These are phyloP conservation scores for Otolemur garnettii DNA, from an alignment of 2,113 vertebrate species.

Conservation along the genomic window DNA sequence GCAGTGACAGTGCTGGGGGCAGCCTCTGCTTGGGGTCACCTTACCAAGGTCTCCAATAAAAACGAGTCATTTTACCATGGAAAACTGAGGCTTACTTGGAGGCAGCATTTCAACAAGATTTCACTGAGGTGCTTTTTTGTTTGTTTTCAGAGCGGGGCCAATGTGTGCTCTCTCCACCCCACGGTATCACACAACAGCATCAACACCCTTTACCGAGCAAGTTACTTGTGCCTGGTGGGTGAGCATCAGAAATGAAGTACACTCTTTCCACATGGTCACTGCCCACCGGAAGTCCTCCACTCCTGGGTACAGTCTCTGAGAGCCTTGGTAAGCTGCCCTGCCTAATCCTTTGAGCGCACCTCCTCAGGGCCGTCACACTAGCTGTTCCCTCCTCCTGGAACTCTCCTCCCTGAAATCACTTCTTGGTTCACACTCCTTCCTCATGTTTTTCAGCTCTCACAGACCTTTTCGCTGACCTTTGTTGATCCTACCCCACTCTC, in stretches of 20 bases:
- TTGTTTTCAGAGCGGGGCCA: not conserved
- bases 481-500: not conserved
- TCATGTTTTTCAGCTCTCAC: not conserved
- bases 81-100: not conserved
- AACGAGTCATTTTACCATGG: not conserved
- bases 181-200: not conserved
- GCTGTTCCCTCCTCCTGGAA: not conserved
- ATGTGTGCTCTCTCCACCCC: not conserved
- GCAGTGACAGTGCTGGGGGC: not conserved
- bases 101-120: not conserved
- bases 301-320: not conserved
- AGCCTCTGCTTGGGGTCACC: not conserved
- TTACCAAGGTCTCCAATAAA: not conserved
- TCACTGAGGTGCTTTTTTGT: not conserved
- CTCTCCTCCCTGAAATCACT: no score
- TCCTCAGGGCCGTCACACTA: not conserved
- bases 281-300: not conserved
- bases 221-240: not conserved
- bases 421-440: not conserved
- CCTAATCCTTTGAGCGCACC: not conserved
- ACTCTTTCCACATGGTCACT: not conserved
- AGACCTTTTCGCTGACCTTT: not conserved
- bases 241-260: not conserved
- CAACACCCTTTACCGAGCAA: not conserved
- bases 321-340: not conserved